Base-by-base conservation (phyloP, 2,888 invertebrate genomes). In the Luperina testacea region DNA sequence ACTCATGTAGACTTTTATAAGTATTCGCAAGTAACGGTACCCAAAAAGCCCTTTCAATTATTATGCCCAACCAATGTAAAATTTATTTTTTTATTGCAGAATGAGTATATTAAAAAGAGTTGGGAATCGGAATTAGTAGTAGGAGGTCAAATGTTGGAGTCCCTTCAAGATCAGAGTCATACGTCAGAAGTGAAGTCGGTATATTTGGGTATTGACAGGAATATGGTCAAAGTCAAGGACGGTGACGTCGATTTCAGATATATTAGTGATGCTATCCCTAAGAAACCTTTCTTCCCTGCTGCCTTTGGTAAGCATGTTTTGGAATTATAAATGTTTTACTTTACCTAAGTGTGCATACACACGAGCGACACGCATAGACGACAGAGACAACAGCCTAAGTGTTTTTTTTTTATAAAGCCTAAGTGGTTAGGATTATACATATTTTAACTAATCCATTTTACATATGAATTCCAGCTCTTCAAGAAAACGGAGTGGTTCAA, bases 241-340 rank as follows among this genome's bases (percentile, higher is more conserved):
- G 92, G 90, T 24, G 96, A 97, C 82, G 94, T 96, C 24, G 97
- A 97, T 81, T 97, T 96, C 77, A 93, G 95, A 85, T 97, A 97
- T 83, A 93, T 96, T 27, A 96, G 97, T 85, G 97, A 97, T 82
- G 96, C 95, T 78, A 92, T 96, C 75, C 94, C 96, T 2, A 95
- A 94, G 86, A 96, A 94, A 76, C 95, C 96, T 5, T 97, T 95
- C 84, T 97, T 95, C 87, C 97, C 97, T 11, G 94, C 97, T 7
- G 93, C 95, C 42, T 88, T 97, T 68, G 78, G 75, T 77, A 27
- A 89, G 61, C 13, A 45, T 59, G 8, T 38, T 77, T 42, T 42
- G 2, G 3, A 8, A n/a, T 70, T 38, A 1, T n/a, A 15, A 17
- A 2, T 0, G 17, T 59, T 71, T 57, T 17, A 0, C 38, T 38